Evolutionary conservation across 1,140 invertebrate species (phyloP), one percentile per base, ranked within the genome.

Genomic region (Neelides sp.): DNA sequence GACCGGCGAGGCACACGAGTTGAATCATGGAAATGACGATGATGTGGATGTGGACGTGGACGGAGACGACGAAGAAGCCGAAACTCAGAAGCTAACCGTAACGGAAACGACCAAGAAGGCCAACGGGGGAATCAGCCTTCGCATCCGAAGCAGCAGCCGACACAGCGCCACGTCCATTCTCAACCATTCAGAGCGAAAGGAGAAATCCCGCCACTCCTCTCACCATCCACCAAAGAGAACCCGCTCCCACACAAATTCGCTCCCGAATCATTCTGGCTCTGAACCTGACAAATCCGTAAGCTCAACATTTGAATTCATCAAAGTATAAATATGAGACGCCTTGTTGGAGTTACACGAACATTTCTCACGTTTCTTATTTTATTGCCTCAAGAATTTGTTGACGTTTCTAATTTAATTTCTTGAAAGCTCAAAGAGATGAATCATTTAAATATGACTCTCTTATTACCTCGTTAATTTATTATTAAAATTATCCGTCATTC

Each of bases 201-300:
- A 55, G 20, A 55, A 55, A 30, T 36, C 15, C 23, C n/a, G 22
- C 13, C 12, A 15, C 12, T 2, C 22, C 15, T 23, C 30, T 5
- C 55, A 43, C 48, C 36, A 27, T 32, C 52, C 53, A 10, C 53
- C 53, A 32, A 59, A 59, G 32, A 23, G 57, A 23, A 55, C 53
- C 19, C 45, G 57, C 8, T 52, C 50, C 13, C 48, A 54, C 32
- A 59, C 54, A 32, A 59, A 55, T 50, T 43, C 57, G n/a, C 46
- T 54, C 17, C 43, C 45, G 19, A 45, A 42, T 52, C 47, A 53
- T 7, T 20, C 28, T n/a, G n/a, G 26, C 10, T 43, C 34, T 30
- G 2, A 50, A 50, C n/a, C n/a, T 50, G 44, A 32, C 37, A 50
- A 50, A 30, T 39, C 48, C 27, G 47, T 54, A 49, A 34, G 19